Evolutionary conservation across 2,797 vertebrate genomes (phyloP).

Genomic region (Gymnoscopelus microlampas): DNA sequence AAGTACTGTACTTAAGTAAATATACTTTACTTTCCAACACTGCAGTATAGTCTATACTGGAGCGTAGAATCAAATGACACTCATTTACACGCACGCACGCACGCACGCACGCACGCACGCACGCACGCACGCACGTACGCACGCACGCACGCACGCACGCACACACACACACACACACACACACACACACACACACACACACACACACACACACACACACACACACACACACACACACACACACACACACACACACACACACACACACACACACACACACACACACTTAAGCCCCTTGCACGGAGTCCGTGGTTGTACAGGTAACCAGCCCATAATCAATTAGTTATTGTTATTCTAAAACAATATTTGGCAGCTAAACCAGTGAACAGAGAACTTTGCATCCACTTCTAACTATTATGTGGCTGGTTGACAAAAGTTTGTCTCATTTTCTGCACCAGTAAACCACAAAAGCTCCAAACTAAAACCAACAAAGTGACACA

Average conservation of each 20-base stretch:
- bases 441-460: too few relatives aligned
- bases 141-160: not conserved
- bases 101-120: constrained; percentile 7
- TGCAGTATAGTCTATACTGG: not conserved
- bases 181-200: constrained; percentile 9
- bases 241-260: constrained; percentile 9
- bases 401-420: not conserved
- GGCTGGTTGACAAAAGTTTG: too few relatives aligned
- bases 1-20: too few relatives aligned
- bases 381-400: not conserved
- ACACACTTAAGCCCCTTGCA: too few relatives aligned
- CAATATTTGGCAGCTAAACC: constrained; percentile 20
- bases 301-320: constrained; percentile 10
- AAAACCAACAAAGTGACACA: too few relatives aligned
- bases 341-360: not conserved
- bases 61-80: too few relatives aligned
- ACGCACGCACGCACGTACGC: constrained; percentile 16
- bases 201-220: not conserved
- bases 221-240: not conserved
- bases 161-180: not conserved
- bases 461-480: too few relatives aligned
- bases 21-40: not conserved
- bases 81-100: not conserved
- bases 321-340: too few relatives aligned
- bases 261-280: not conserved